Conservation (phyloP, 2,113 vertebrate species). For the Lucifuga dentata region DNA sequence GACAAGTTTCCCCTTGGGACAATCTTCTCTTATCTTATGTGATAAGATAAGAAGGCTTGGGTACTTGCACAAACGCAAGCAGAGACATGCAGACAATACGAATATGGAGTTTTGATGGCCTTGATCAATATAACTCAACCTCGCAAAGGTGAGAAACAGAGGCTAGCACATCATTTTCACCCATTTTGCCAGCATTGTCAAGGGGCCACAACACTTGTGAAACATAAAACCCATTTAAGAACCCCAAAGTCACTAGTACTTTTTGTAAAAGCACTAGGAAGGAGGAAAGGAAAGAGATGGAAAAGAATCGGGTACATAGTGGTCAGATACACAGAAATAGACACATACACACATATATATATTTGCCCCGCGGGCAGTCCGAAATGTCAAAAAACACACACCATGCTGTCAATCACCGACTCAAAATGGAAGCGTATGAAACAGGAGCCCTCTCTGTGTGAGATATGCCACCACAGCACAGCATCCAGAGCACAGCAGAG, state of each 20-base stretch:
- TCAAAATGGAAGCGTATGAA: constrained; percentile 60
- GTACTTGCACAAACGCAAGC: background rate
- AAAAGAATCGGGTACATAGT: constrained; percentile 44
- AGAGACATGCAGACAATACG: background rate
- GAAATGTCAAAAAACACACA: constrained; percentile 69
- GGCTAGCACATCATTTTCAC: constrained; percentile 11
- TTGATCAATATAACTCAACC: background rate
- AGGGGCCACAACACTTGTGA: constrained; percentile 21
- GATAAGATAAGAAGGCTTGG: too few species aligned
- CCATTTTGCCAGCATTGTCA: constrained; percentile 13
- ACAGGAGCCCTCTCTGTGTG: constrained; percentile 26
- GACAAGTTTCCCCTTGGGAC: too few species aligned
- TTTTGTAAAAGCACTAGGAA: constrained; percentile 31
- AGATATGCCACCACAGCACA: constrained; percentile 44
- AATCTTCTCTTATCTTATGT: too few species aligned
- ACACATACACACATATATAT: background rate
- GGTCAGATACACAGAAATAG: constrained; percentile 22
- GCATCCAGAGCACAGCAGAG: constrained; percentile 50
- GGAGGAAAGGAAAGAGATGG: constrained; percentile 40
- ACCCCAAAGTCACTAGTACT: constrained; percentile 4
- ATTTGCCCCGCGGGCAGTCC: constrained; percentile 34
- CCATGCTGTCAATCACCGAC: constrained; percentile 58
- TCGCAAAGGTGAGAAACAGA: constrained; percentile 5
- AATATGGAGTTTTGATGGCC: background rate
- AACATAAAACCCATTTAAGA: constrained; percentile 40